Percentiles rank a stretch among this genome's conserved stretches.
Evolutionary conservation across 2,797 vertebrate species (phyloP).

Genomic region (Sitta carolinensis): DNA sequence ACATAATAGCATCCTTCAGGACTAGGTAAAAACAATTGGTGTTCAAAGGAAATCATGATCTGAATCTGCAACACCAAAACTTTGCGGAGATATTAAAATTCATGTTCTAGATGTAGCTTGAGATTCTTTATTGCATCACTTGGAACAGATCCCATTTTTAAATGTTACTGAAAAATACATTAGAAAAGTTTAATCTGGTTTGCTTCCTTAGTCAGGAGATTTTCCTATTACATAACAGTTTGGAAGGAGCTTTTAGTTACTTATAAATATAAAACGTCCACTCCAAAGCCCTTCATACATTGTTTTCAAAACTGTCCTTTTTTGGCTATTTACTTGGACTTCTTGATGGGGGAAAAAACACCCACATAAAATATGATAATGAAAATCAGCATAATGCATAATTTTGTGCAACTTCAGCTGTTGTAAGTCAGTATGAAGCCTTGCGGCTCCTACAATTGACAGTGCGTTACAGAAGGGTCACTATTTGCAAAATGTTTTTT

Average conservation of each 20-base stretch:
- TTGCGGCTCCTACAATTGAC: background rate
- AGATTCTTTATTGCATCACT: background rate
- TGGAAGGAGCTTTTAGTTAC: background rate
- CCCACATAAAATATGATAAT: slow-evolving; percentile 12
- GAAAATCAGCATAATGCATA: background rate
- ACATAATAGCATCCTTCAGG: background rate
- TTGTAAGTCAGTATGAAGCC: background rate
- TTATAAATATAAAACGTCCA: background rate
- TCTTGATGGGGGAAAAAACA: background rate
- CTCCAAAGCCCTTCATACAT: background rate
- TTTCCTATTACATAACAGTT: background rate
- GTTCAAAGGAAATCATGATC: background rate
- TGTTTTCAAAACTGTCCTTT: background rate
- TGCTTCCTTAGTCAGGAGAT: background rate
- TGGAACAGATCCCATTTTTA: slow-evolving; percentile 9
- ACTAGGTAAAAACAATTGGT: background rate
- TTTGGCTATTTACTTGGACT: background rate
- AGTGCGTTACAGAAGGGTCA: background rate
- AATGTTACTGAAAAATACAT: slow-evolving; percentile 28
- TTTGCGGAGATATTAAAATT: slow-evolving; percentile 15
- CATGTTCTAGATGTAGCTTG: background rate
- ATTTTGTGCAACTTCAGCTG: background rate
- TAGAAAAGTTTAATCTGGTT: background rate
- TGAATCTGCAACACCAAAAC: slow-evolving; percentile 8
- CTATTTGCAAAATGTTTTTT: background rate